Percentiles rank a stretch among this genome's conserved stretches.
Conservation (phyloP, 2,113 vertebrate genomes). For the Hypomesus transpacificus region DNA sequence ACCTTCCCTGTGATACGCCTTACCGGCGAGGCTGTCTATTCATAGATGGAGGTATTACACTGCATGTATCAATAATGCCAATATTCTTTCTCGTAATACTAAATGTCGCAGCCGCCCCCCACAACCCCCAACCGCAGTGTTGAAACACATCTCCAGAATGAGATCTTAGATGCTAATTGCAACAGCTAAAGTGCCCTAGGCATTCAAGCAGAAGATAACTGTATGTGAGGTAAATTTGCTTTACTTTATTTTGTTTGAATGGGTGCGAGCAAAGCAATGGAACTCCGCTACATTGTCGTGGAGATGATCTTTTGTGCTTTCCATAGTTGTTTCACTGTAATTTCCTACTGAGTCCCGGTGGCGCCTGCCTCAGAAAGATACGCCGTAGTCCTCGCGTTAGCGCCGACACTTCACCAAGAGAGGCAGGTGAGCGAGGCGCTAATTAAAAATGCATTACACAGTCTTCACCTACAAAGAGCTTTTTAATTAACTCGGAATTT, state of each 20-base stretch:
- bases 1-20: too few relatives aligned
- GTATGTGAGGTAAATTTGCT: conserved; percentile 22
- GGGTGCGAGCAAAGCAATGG: conserved; percentile 10
- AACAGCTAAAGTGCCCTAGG: conserved; percentile 19
- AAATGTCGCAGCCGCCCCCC: too few relatives aligned
- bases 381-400: conserved; percentile 8
- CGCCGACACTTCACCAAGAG: conserved; percentile 2
- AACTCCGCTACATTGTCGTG: background rate
- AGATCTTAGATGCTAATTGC: conserved; percentile 26
- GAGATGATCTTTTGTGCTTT: background rate
- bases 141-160: conserved; percentile 12
- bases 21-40: too few relatives aligned
- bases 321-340: conserved; percentile 12
- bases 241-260: conserved; percentile 8
- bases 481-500: conserved; percentile 46
- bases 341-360: conserved; percentile 21
- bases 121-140: conserved; percentile 4
- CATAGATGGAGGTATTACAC: too few relatives aligned
- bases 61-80: too few relatives aligned
- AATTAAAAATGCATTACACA: conserved; percentile 55
- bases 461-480: conserved; percentile 26
- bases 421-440: conserved; percentile 31
- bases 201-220: conserved; percentile 2
- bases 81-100: too few relatives aligned
- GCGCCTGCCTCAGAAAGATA: background rate